Percentiles rank a stretch among this genome's conserved stretches.
phyloP scores from a whole-genome alignment of 2,113 vertebrate species.

The Forbesichthys papilliferus region DNA sequence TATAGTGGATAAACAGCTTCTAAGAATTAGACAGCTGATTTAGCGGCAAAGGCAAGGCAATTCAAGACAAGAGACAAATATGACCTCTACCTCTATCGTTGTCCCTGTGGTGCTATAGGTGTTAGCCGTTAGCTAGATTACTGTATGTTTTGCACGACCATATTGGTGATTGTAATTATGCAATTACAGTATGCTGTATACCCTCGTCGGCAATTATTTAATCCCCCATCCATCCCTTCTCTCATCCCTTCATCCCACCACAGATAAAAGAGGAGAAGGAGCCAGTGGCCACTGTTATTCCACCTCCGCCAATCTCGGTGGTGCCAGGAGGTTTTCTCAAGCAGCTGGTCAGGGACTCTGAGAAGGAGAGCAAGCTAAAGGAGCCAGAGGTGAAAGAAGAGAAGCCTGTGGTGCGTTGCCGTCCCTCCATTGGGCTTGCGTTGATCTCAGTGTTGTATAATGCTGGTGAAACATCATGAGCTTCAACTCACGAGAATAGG shows the following conservation, averaged over 20 bases:
- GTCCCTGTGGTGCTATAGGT: constrained; percentile 27
- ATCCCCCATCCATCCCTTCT: background rate
- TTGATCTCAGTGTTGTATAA: background rate
- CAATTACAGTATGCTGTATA: background rate
- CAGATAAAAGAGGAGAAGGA: constrained; percentile 95
- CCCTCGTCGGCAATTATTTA: background rate
- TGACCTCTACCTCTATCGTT: constrained; percentile 17
- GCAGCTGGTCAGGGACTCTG: constrained; percentile 90
- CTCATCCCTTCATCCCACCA: background rate
- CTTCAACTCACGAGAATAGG: too few relatives aligned
- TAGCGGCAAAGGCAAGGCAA: too few relatives aligned
- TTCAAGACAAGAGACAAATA: too few relatives aligned
- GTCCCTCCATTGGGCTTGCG: background rate
- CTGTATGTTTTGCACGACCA: background rate
- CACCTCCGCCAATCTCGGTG: constrained; percentile 81
- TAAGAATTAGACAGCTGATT: too few relatives aligned
- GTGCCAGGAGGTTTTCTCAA: constrained; percentile 92
- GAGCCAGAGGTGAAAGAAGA: constrained; percentile 77
- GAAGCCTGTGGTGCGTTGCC: constrained; percentile 50
- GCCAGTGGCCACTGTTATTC: constrained; percentile 61
- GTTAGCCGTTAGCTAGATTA: constrained; percentile 13
- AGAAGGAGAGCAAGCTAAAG: constrained; percentile 85
- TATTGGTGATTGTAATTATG: background rate
- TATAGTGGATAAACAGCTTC: background rate
- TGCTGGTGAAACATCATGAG: too few relatives aligned